phyloP scores from a whole-genome alignment of 2,888 invertebrate genomes.

The Drosophila meridionalis region DNA sequence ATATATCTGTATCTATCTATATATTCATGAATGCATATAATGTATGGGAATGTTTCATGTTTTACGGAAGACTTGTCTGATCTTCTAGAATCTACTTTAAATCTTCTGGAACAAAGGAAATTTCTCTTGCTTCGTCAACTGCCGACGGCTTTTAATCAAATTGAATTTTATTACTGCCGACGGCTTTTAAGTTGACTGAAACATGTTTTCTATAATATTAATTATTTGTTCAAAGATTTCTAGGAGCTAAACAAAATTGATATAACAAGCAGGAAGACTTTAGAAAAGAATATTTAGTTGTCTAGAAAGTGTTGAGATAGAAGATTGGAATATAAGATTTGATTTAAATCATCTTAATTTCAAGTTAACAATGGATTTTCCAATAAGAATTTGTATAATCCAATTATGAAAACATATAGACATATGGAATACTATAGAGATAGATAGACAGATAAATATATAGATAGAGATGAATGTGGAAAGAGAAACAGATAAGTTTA shows the following conservation, averaged over 20 bases:
- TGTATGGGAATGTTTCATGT: slow-evolving; percentile 1
- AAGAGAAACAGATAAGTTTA: neutral
- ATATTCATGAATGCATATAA: slow-evolving; percentile 2
- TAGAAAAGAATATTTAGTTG: neutral
- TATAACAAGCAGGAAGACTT: neutral
- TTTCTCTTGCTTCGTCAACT: slow-evolving; percentile 32
- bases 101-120: slow-evolving; percentile 37
- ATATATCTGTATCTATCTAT: neutral
- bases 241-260: neutral
- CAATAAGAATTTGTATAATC: neutral
- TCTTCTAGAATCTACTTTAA: slow-evolving; percentile 13
- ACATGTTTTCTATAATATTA: slow-evolving; percentile 1
- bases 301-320: neutral
- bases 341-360: neutral
- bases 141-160: slow-evolving; percentile 56
- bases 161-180: slow-evolving; percentile 7
- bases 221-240: too few relatives aligned
- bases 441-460: neutral
- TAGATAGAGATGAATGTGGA: neutral
- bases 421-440: neutral
- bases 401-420: too few relatives aligned
- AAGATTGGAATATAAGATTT: neutral
- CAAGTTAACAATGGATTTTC: neutral
- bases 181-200: slow-evolving; percentile 7
- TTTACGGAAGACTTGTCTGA: slow-evolving; percentile 28